phyloP scores from a whole-genome alignment of 2,888 invertebrate genomes.

The Erannis defoliaria region DNA sequence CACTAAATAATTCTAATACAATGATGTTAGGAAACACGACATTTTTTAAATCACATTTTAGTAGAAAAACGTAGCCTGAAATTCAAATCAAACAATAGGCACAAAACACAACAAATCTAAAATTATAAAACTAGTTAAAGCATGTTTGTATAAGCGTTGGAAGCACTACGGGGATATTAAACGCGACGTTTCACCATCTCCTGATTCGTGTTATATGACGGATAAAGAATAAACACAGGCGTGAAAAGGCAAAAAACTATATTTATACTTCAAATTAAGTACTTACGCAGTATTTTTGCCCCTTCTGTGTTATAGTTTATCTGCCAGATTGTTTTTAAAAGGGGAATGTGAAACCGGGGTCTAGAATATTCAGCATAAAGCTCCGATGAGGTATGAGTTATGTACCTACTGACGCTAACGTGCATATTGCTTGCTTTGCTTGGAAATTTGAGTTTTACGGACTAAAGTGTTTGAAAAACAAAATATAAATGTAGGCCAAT shows the following conservation, averaged over 20 bases:
- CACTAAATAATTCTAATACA: constrained; percentile 1
- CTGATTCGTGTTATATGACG: constrained; percentile 22
- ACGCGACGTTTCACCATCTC: constrained; percentile 35
- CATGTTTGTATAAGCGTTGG: constrained; percentile 48
- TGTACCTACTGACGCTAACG: constrained; percentile 58
- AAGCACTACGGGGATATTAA: constrained; percentile 39
- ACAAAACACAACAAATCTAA: constrained; percentile 50
- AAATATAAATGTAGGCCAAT: too few relatives aligned
- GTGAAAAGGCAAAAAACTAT: neutral
- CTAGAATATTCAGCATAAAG: constrained; percentile 33
- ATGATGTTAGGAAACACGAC: constrained; percentile 12
- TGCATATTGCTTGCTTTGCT: constrained; percentile 80
- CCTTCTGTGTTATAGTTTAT: constrained; percentile 14
- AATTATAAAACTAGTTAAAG: constrained; percentile 26
- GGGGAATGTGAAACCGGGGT: constrained; percentile 27
- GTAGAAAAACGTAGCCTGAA: constrained; percentile 62
- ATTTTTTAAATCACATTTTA: constrained; percentile 56
- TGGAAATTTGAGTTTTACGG: neutral
- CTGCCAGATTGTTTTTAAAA: constrained; percentile 44
- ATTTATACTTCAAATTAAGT: neutral
- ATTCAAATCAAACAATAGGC: constrained; percentile 76
- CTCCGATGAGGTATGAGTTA: constrained; percentile 35
- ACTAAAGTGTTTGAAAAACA: too few relatives aligned
- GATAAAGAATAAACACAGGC: constrained; percentile 34
- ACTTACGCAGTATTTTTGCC: neutral